Base-by-base conservation (phyloP, 2,888 invertebrate genomes). In the Teleiodes luculella region DNA sequence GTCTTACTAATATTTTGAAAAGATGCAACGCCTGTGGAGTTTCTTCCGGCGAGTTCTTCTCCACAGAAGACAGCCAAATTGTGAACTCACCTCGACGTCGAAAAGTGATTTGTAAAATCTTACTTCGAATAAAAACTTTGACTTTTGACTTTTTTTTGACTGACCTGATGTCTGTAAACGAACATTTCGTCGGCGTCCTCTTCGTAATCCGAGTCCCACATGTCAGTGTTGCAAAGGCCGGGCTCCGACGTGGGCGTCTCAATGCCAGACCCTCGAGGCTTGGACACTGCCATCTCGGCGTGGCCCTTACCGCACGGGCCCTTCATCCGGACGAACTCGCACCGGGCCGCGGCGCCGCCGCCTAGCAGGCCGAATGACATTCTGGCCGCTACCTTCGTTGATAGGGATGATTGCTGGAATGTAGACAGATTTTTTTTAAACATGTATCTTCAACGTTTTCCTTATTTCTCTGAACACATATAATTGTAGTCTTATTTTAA, bases 271-370 rank as follows among this genome's bases (percentile, higher is more conserved):
- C 95, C 96, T 79, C 95, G 95, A 24, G 96, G 96, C 73, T 96
- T 94, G n/a, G 96, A 95, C 48, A 97, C 97, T 1, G 98, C 98
- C 96, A 99, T 98, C 91, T 99, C 98, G 0, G 98, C 98, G 86
- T 97, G 96, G 0, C 87, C 86, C 89, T 98, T 98, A 62, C 97
- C 97, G 74, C 95, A 95, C 11, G 99, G 99, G 11, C 99, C 99
- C 84, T 98, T 96, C 98, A 99, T 98, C 57, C 98, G 93, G 48
- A 99, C 98, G 90, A 98, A 99, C 89, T 99, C 99, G 74, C 98
- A 96, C 54, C 98, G 92, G 80, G 96, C 96, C 51, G 94, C 92
- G 52, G 92, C 91, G 54, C 94, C 92, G 47, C 91, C 91, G 61
- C 95, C 95, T 76, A 96, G 95, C 60, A 97, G 91, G 0, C 98